Conservation (phyloP, 2,797 vertebrate species). For the Jordanella pulchra region DNA sequence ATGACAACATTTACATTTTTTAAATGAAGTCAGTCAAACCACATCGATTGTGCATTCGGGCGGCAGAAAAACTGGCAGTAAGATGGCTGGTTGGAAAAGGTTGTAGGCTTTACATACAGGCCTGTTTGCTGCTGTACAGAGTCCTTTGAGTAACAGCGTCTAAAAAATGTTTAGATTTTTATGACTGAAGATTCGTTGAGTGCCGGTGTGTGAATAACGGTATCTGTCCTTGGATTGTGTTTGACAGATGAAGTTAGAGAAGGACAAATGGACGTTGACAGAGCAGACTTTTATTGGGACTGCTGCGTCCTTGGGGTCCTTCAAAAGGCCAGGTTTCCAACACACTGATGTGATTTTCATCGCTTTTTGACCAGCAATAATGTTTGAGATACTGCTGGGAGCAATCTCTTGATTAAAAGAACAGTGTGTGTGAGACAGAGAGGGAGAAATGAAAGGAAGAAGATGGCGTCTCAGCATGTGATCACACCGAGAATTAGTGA, state of each 20-base stretch:
- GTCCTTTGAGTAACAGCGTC: neutral
- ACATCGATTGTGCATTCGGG: conserved; percentile 4
- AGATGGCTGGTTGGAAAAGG: neutral
- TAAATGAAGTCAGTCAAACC: neutral
- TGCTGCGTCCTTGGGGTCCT: conserved; percentile 56
- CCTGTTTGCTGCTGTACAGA: neutral
- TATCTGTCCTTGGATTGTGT: conserved; percentile 24
- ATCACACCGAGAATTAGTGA: conserved; percentile 24
- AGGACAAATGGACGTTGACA: conserved; percentile 51
- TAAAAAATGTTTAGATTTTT: neutral
- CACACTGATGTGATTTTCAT: conserved; percentile 62
- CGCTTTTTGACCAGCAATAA: conserved; percentile 62
- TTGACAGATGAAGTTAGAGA: conserved; percentile 30
- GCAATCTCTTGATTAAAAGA: conserved; percentile 64
- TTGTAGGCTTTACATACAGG: neutral
- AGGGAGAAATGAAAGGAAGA: conserved; percentile 3
- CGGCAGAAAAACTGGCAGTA: conserved; percentile 9
- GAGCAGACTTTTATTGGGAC: conserved; percentile 60
- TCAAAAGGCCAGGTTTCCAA: conserved; percentile 62
- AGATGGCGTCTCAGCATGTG: conserved; percentile 16
- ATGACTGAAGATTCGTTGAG: neutral
- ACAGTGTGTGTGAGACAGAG: conserved; percentile 22
- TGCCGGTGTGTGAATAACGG: neutral
- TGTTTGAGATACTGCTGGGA: conserved; percentile 59
- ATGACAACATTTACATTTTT: neutral